A percentile compares a stretch with the other conserved stretches of the same genome.
Conservation (phyloP, 2,113 vertebrate species). For the Microtus oregoni region DNA sequence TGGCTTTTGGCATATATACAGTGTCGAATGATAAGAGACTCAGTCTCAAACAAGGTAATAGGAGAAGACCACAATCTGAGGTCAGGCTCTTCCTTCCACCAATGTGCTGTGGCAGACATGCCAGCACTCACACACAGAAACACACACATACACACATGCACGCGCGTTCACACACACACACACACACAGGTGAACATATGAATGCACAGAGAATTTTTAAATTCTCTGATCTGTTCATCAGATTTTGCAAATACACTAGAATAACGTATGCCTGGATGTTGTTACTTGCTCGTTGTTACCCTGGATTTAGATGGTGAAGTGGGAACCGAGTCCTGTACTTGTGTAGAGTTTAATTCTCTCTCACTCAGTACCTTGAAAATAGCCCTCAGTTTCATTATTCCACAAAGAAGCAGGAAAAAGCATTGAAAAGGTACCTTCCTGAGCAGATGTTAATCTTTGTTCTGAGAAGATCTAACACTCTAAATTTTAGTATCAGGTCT, state of each 20-base stretch:
- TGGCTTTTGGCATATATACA: background rate
- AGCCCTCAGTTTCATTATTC: background rate
- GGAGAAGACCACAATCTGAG: background rate
- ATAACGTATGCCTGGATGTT: background rate
- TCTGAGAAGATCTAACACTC: background rate
- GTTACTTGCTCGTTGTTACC: background rate
- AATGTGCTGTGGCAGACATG: background rate
- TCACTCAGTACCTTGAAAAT: background rate
- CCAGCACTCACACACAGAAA: background rate
- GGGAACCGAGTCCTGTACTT: background rate
- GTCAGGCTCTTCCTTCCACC: background rate
- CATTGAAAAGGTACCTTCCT: background rate
- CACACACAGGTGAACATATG: background rate
- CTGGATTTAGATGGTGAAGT: background rate
- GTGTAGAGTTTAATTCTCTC: background rate
- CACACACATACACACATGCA: background rate
- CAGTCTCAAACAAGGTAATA: background rate
- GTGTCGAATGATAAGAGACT: background rate
- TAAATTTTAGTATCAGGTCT: background rate
- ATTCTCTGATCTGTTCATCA: background rate
- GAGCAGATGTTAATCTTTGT: constrained; percentile 9
- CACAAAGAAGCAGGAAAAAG: background rate
- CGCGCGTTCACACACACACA: background rate
- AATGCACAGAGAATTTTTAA: background rate
- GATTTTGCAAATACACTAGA: background rate